phyloP scores from a whole-genome alignment of 2,797 vertebrate genomes.

The Gorsachius magnificus region DNA sequence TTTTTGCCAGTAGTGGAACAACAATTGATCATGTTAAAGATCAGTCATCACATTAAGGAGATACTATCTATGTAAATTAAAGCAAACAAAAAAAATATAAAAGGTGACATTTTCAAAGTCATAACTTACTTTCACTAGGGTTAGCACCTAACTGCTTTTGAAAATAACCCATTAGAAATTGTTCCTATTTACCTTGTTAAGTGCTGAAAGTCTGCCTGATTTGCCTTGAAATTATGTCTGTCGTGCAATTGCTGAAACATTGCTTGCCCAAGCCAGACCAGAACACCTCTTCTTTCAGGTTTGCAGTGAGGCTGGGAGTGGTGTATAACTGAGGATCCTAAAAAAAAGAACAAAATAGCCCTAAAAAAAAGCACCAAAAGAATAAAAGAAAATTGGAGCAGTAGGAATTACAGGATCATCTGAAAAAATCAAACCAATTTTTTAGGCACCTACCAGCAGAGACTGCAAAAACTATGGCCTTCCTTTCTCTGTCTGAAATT shows the following conservation, averaged over 20 bases:
- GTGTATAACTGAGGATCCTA: neutral
- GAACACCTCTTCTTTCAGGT: neutral
- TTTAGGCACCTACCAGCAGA: neutral
- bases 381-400: neutral
- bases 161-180: neutral
- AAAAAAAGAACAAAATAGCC: neutral
- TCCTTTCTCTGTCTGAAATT: neutral
- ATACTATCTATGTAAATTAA: neutral
- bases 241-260: neutral
- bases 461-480: neutral
- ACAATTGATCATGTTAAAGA: neutral
- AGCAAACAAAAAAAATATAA: neutral
- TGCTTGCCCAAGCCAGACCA: neutral
- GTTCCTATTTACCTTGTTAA: neutral
- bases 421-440: slow-evolving; percentile 4
- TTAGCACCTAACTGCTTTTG: neutral
- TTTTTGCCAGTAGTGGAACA: neutral
- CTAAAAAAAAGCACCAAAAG: neutral
- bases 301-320: neutral
- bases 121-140: neutral
- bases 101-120: neutral
- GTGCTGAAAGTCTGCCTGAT: neutral
- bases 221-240: neutral
- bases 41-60: neutral
- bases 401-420: neutral